Conservation (phyloP, 2,888 invertebrate genomes). For the Heliconius ethilla region DNA sequence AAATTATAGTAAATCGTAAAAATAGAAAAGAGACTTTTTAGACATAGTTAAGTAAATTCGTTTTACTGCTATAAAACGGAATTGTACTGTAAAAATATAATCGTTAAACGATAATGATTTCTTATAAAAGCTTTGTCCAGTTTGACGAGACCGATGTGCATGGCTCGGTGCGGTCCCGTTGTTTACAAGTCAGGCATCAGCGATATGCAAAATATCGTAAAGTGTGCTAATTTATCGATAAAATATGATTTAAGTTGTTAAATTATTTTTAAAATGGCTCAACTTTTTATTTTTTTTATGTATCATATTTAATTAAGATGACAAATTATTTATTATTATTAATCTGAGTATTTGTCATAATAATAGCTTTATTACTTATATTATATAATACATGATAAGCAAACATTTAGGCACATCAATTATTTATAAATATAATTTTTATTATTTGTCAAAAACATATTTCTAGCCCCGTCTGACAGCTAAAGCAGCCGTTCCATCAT, state of each 20-base stretch:
- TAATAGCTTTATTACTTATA: background rate
- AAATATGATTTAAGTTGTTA: background rate
- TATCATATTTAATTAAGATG: too few species aligned
- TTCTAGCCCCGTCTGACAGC: background rate
- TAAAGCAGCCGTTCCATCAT: background rate
- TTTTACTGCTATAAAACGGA: conserved; percentile 18
- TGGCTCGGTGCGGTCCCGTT: conserved; percentile 31
- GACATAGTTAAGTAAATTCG: background rate
- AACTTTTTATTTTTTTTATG: background rate
- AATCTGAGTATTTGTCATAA: background rate
- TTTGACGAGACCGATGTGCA: conserved; percentile 27
- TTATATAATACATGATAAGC: background rate
- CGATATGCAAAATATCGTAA: conserved; percentile 18
- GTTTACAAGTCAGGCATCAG: conserved; percentile 27
- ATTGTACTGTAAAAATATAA: conserved; percentile 24
- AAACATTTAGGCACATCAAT: background rate
- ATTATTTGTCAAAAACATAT: background rate
- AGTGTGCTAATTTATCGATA: conserved; percentile 13
- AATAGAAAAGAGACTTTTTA: background rate
- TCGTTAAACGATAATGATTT: conserved; percentile 29
- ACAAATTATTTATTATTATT: too few species aligned
- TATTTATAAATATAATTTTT: background rate
- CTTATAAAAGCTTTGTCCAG: conserved; percentile 22
- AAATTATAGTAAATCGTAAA: background rate
- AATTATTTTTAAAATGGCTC: background rate